Evolutionary conservation across 1,140 invertebrate species (phyloP), one percentile per base, ranked within the genome.

Genomic region (Neuroterus valhalla): DNA sequence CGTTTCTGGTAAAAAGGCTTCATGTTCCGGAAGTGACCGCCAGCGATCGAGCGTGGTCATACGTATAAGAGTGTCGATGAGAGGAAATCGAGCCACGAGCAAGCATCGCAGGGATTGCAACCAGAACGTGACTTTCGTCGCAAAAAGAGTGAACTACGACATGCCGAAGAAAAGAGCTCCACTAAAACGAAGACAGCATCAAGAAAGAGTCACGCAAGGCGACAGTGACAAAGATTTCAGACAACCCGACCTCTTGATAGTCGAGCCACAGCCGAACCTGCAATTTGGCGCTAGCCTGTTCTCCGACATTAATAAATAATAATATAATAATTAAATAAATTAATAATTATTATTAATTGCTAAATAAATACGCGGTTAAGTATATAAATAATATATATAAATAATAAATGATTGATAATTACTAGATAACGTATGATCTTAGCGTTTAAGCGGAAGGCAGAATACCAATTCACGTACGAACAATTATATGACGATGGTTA

Each of bases 251-350:
- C 76, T 76, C 74, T 67, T 21, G 11, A 79, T 70, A 78, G 73
- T 76, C 43, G 72, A 81, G 74, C 78, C 72, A 78, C 75, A 77
- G 82, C 81, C 81, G 84, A 84, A 89, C 82, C 86, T 85, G 85
- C 86, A 84, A 88, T 84, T 86, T 84, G 79, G 82, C 85, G 85
- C 83, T 84, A 86, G 85, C 88, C 88, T 87, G 79, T 89, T 89
- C 87, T 88, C 86, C 82, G 84, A 88, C 83, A 88, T 89, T 86
- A 86, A 87, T 88, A 85, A 85, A 85, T 85, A 87, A 87, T 87
- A 86, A 84, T 86, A 84, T 84, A 84, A 87, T 86, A 84, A 87
- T 87, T 78, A 87, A 82, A 78, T 84, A 84, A 87, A 83, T 84
- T 78, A 82, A 84, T 78, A 81, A 82, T 85, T 86, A 88, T 86